Evolutionary conservation across 2,797 vertebrate species (phyloP), one percentile per base, ranked within the genome.

Genomic region (Micrastur ruficollis): DNA sequence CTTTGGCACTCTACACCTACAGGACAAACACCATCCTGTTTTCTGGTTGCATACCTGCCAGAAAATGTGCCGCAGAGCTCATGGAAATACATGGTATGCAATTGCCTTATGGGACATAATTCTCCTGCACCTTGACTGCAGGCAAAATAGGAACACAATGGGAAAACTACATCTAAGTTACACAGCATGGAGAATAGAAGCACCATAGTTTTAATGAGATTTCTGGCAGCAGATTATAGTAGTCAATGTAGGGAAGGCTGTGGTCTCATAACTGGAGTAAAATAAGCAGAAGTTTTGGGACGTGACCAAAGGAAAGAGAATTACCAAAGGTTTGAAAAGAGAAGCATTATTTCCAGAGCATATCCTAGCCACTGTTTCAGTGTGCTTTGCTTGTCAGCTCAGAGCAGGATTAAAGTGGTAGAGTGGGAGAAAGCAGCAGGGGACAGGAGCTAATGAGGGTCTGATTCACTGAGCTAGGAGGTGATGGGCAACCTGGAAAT

Each of bases 81-180:
- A 15, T 8, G 38, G 81, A 8, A 18, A 25, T 4, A 7, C 32
- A 3, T 1, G 8, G 46, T 26, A 36, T 1, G 0, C 5, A 6
- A 23, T 0, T 59, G 67, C 63, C 38, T 25, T 5, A 11, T 12
- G 27, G n/a, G 15, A 26, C 56, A 9, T 14, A 72, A 42, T 10
- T 38, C 12, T 31, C 18, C 50, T 56, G 25, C 22, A 20, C 3
- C n/a, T 3, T 52, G 13, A 21, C 38, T 56, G 80, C 61, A 10
- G 7, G 4, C 36, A 70, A 9, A 85, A 23, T 4, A 23, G n/a
- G n/a, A n/a, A n/a, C n/a, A n/a, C n/a, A n/a, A n/a, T n/a, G n/a
- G n/a, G n/a, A n/a, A n/a, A n/a, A n/a, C n/a, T n/a, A n/a, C n/a
- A n/a, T n/a, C n/a, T 31, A 23, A 22, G 8, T 62, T 36, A 25